Conservation (phyloP, 2,888 invertebrate genomes). For the Ormyrus thymus region DNA sequence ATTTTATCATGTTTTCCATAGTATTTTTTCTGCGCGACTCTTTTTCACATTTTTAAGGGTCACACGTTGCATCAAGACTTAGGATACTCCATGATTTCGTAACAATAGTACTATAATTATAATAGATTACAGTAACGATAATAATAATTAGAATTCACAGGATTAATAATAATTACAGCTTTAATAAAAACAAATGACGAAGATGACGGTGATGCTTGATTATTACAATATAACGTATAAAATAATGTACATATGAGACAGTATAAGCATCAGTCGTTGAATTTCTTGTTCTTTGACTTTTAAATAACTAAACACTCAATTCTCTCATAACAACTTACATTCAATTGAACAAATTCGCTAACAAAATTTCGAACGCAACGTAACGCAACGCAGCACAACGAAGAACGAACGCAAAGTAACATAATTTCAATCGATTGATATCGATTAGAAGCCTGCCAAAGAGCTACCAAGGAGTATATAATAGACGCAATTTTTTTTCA, state of each 20-base stretch:
- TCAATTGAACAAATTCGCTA: background rate
- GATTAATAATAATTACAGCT: slow-evolving; percentile 11
- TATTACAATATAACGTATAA: slow-evolving; percentile 26
- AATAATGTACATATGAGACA: slow-evolving; percentile 31
- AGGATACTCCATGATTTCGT: slow-evolving; percentile 35
- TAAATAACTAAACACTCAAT: slow-evolving; percentile 1
- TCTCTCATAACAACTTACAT: slow-evolving; percentile 7
- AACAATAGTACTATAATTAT: slow-evolving; percentile 46
- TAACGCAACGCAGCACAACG: background rate
- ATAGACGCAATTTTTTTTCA: too few species aligned
- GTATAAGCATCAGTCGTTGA: slow-evolving; percentile 47
- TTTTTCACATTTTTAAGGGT: slow-evolving; percentile 29
- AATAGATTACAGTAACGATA: slow-evolving; percentile 42
- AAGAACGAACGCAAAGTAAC: background rate
- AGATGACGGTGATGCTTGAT: slow-evolving; percentile 17
- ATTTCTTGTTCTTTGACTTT: slow-evolving; percentile 13
- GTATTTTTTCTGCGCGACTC: slow-evolving; percentile 15
- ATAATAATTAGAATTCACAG: slow-evolving; percentile 22
- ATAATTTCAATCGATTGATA: background rate
- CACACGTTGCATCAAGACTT: slow-evolving; percentile 34
- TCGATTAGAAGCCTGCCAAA: too few species aligned
- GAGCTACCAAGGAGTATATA: too few species aligned
- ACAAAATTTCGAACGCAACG: slow-evolving; percentile 13
- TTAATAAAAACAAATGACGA: slow-evolving; percentile 17
- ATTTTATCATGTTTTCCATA: slow-evolving; percentile 29